Percentiles rank a stretch among this genome's conserved stretches.
Conservation (phyloP, 2,113 vertebrate genomes). For the Microtus montanus region DNA sequence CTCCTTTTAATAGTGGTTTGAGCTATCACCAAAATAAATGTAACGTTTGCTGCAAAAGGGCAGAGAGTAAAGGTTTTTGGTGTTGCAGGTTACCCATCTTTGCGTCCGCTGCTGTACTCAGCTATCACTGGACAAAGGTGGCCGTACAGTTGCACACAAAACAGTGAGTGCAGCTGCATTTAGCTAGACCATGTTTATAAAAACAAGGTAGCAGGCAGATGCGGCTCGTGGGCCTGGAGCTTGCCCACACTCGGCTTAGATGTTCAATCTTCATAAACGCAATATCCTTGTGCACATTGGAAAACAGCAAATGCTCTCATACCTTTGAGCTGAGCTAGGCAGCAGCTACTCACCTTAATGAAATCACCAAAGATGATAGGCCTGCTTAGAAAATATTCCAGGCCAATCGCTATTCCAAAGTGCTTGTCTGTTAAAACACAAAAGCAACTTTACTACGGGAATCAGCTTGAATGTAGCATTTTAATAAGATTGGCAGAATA, state of each 20-base stretch:
- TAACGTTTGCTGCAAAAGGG: neutral
- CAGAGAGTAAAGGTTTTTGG: neutral
- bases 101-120: neutral
- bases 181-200: neutral
- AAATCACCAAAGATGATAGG: constrained; percentile 93
- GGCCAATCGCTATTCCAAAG: constrained; percentile 88
- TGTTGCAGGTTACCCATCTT: neutral
- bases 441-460: constrained; percentile 12
- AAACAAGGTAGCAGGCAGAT: neutral
- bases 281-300: neutral
- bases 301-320: constrained; percentile 28
- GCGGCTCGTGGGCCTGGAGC: neutral
- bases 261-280: neutral
- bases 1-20: neutral
- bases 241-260: neutral
- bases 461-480: neutral
- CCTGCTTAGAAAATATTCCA: constrained; percentile 86
- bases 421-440: constrained; percentile 84
- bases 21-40: neutral
- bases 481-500: constrained; percentile 32
- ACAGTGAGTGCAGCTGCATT: neutral
- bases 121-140: neutral
- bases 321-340: neutral
- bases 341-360: constrained; percentile 85
- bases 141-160: neutral